A percentile compares a stretch with the other conserved stretches of the same genome.
Evolutionary conservation across 2,113 vertebrate genomes (phyloP).

Genomic region (Nannobrachium achirus): DNA sequence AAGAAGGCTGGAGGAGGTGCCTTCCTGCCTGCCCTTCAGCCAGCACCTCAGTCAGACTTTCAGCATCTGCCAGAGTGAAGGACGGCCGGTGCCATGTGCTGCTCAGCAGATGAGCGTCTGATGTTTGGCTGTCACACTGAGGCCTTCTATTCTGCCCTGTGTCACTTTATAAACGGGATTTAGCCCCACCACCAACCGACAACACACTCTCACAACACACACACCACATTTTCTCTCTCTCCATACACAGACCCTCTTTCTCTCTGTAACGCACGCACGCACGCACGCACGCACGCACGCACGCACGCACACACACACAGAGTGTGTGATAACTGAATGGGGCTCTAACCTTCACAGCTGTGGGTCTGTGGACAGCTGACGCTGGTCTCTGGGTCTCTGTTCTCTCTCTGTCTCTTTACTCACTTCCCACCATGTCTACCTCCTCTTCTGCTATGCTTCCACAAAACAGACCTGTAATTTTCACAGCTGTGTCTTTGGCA

Average conservation of each 20-base stretch:
- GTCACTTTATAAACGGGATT: slow-evolving; percentile 54
- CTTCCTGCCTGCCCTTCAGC: slow-evolving; percentile 59
- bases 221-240: no score
- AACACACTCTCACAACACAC: no score
- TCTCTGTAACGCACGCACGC: no score
- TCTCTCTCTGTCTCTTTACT: slow-evolving; percentile 24
- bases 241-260: no score
- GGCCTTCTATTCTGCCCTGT: slow-evolving; percentile 64
- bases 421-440: slow-evolving; percentile 30
- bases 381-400: slow-evolving; percentile 53
- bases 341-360: slow-evolving; percentile 71
- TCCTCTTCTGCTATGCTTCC: slow-evolving; percentile 60
- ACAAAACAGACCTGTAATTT: slow-evolving; percentile 75
- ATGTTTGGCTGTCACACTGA: slow-evolving; percentile 64
- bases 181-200: slow-evolving; percentile 14
- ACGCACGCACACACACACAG: slow-evolving; percentile 40
- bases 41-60: slow-evolving; percentile 64
- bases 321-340: slow-evolving; percentile 60
- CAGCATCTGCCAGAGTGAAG: slow-evolving; percentile 68
- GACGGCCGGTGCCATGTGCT: slow-evolving; percentile 69
- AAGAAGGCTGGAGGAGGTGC: slow-evolving; percentile 18
- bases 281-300: no score
- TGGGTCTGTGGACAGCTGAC: slow-evolving; percentile 75
- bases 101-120: slow-evolving; percentile 58
- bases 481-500: slow-evolving; percentile 74